Conservation (phyloP, 2,888 invertebrate species). For the Dryococelus australis region DNA sequence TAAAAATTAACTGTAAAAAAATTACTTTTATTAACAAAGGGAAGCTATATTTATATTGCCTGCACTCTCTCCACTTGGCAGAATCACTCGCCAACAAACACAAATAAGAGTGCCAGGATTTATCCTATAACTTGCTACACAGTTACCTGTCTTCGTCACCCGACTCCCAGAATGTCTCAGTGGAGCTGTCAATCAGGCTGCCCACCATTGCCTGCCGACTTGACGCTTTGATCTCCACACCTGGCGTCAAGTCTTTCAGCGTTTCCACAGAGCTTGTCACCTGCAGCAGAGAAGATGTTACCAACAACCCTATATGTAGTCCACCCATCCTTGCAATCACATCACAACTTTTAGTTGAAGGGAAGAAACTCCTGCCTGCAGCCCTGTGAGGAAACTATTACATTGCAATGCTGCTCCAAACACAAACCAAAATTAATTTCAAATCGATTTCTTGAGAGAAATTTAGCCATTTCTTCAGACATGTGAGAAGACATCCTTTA, state of each 20-base stretch:
- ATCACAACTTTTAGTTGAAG: constrained; percentile 31
- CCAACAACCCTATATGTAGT: constrained; percentile 25
- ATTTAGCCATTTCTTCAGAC: too few species aligned
- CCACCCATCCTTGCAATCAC: constrained; percentile 50
- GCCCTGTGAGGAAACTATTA: not conserved
- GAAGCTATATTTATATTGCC: too few species aligned
- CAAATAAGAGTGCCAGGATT: too few species aligned
- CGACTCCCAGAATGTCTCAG: constrained; percentile 99
- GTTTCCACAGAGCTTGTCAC: constrained; percentile 67
- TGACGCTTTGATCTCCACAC: constrained; percentile 85
- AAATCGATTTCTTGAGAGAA: too few species aligned
- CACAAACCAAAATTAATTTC: too few species aligned
- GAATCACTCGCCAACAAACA: too few species aligned
- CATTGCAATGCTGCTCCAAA: too few species aligned
- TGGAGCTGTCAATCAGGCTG: constrained; percentile 90
- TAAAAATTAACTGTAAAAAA: too few species aligned
- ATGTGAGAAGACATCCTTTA: too few species aligned
- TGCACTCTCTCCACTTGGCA: too few species aligned
- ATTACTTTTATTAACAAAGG: too few species aligned
- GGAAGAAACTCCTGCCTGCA: constrained; percentile 29
- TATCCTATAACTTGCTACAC: not conserved
- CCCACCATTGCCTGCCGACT: constrained; percentile 94
- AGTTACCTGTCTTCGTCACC: constrained; percentile 86
- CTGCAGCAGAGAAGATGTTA: constrained; percentile 46
- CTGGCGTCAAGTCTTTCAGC: constrained; percentile 76